Evolutionary conservation across 2,113 vertebrate species (phyloP), one percentile per base, ranked within the genome.

Genomic region (Rhinopomastus cyanomelas): DNA sequence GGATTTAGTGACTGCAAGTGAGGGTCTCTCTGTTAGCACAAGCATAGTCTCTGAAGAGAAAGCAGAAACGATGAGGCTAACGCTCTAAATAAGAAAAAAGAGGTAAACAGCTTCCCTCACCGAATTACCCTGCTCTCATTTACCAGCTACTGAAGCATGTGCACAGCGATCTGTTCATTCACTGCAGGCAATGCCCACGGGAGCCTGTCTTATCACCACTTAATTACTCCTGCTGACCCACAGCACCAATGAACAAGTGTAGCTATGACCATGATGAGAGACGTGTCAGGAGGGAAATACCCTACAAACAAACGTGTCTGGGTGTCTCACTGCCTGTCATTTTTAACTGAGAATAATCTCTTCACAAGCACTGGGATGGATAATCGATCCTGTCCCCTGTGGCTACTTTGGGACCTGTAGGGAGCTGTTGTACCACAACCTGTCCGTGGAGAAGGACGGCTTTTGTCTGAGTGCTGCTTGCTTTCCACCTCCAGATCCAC

Each of bases 191-290:
- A 81, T 85, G 91, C 91, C 93, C 92, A 84, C 79, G 94, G 93
- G 93, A 93, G 69, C 69, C 39, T 77, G 81, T 66, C 62, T 94
- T 94, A 95, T 95, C 95, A 90, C 92, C 84, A 84, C 73, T 94
- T 96, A 95, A 97, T 97, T 95, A 94, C 88, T 71, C 62, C 88
- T 95, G 86, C 85, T 96, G 95, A 94, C 86, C 76, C 14, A 68
- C 65, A 79, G 66, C 88, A 82, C 87, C 95, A 95, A 97, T 72
- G 91, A 96, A 90, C 79, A 88, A 39, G 72, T 87, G 69, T 30
- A 89, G 85, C 72, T 95, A 74, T 66, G 82, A 62, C 69, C 2
- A 1, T 87, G 92, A 94, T 65, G 81, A 94, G 91, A 87, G 49
- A 36, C 42, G 3, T 15, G 78, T 88, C 86, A 93, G 62, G 36